Evolutionary conservation across 2,888 invertebrate genomes (phyloP).

Genomic region (Syrphus vitripennis): DNA sequence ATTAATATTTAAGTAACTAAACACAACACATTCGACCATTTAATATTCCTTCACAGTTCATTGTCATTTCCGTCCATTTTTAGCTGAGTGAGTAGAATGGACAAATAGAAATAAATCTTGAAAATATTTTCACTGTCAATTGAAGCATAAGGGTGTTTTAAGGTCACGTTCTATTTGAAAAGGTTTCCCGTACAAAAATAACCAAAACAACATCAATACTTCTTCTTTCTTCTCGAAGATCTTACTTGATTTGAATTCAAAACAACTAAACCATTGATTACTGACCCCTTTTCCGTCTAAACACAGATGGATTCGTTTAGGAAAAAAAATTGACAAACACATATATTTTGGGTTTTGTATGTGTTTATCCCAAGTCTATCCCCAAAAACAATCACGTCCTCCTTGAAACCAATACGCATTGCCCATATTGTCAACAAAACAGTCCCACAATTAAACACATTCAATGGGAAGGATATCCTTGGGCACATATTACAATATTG

Average conservation of each 20-base stretch:
- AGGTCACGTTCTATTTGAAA: slow-evolving; percentile 67
- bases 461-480: slow-evolving; percentile 5
- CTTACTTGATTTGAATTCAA: slow-evolving; percentile 54
- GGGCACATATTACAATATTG: slow-evolving; percentile 19
- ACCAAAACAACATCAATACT: neutral
- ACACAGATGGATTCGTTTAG: neutral
- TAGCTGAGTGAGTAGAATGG: neutral
- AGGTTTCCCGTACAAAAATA: slow-evolving; percentile 8
- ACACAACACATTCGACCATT: neutral
- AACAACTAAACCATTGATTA: slow-evolving; percentile 43
- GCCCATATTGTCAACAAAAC: slow-evolving; percentile 47
- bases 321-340: neutral
- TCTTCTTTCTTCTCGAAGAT: neutral
- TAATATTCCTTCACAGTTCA: slow-evolving; percentile 48
- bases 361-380: neutral
- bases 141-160: slow-evolving; percentile 37
- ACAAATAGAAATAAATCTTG: slow-evolving; percentile 58
- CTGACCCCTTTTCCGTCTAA: slow-evolving; percentile 22
- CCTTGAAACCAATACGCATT: slow-evolving; percentile 34
- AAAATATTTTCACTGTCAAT: slow-evolving; percentile 48
- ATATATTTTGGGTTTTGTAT: neutral
- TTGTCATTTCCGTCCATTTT: slow-evolving; percentile 41
- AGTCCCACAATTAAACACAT: slow-evolving; percentile 52
- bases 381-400: slow-evolving; percentile 51
- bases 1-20: neutral